Evolutionary conservation across 2,888 invertebrate genomes (phyloP), one percentile per base, ranked within the genome.

Genomic region (Oscheius sp.): DNA sequence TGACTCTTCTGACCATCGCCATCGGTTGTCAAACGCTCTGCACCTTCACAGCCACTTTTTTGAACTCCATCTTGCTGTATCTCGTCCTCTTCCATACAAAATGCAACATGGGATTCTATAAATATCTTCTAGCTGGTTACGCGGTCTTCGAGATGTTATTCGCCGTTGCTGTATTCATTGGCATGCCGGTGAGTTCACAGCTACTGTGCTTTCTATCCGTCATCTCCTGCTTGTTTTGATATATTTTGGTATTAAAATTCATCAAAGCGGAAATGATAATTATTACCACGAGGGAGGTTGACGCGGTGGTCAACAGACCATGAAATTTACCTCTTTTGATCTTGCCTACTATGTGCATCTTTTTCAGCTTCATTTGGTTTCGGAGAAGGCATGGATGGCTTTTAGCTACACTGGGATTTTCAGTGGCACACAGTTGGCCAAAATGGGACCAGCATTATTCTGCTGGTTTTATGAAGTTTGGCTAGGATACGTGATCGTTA

Each of bases 351-450:
- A 56, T 16, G 16, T 56, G 5, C 25, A 25, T 6, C 12, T 61
- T 18, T 61, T 58, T 58, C 45, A 61, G 61, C 61, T 61, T n/a
- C 61, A 61, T 41, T 25, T 61, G 41, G 61, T 61, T 41, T 61
- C 61, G 41, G 61, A 61, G 21, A 61, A 61, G n/a, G 41, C 61
- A 6, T 61, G 61, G 61, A 61, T 61, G 61, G 61, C 45, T 1
- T 61, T 61, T n/a, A 61, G 43, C 45, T 61, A 61, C 45, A 45
- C 45, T 16, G 61, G 61, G 16, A 61, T 61, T 18, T n/a, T 61
- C 43, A 61, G 61, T 18, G 45, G 45, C 13, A 61, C 61, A 7
- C n/a, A 21, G 1, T 43, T 13, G 21, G 45, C 13, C 1, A 18
- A 41, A 13, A 13, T 61, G 61, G 61, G 61, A 7, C 61, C 61